A percentile compares a stretch with the other conserved stretches of the same genome.
These are phyloP conservation scores for Pipistrellus nathusii DNA, from an alignment of 2,797 vertebrate genomes.

Conservation along the genomic window DNA sequence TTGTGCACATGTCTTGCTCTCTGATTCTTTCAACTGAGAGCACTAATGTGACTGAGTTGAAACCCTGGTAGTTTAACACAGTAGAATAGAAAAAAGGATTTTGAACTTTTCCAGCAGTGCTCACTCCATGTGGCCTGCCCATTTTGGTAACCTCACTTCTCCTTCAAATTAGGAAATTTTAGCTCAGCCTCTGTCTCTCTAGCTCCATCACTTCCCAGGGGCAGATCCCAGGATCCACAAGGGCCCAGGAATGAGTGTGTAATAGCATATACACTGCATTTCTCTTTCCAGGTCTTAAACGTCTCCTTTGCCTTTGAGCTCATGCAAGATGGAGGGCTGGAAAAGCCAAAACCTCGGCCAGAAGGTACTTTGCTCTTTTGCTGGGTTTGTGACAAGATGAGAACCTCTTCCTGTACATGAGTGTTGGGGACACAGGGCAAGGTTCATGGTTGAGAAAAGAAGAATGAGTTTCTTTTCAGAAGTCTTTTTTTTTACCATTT, in stretches of 20 bases:
- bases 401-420: not conserved
- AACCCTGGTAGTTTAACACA: not conserved
- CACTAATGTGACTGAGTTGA: not conserved
- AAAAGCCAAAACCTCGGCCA: constrained; percentile 96
- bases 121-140: not conserved
- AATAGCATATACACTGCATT: not conserved
- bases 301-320: constrained; percentile 98
- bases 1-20: not conserved
- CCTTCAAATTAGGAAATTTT: not conserved
- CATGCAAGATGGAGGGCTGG: constrained; percentile 98
- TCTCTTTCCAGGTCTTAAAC: constrained; percentile 93
- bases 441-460: not conserved
- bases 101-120: not conserved
- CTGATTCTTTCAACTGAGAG: not conserved
- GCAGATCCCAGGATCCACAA: accelerated
- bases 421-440: not conserved
- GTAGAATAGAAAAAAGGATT: not conserved
- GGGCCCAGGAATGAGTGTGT: not conserved
- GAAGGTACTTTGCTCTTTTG: constrained; percentile 90
- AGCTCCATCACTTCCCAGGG: not conserved
- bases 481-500: not conserved
- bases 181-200: not conserved
- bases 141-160: not conserved
- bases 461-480: not conserved
- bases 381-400: not conserved